Evolutionary conservation across 2,113 vertebrate species (phyloP), one percentile per base, ranked within the genome.

Genomic region (Microtus ochrogaster): DNA sequence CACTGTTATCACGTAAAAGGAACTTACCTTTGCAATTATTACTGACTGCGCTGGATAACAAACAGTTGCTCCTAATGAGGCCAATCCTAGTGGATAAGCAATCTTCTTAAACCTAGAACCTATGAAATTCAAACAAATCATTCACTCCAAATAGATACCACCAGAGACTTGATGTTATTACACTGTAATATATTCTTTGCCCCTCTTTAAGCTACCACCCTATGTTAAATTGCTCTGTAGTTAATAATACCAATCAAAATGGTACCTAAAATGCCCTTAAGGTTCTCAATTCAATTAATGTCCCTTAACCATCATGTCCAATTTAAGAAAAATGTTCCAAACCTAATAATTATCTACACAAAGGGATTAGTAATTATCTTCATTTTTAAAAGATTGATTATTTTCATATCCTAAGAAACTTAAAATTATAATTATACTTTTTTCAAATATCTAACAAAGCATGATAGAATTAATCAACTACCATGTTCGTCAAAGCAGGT

Each of bases 21-120:
- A 96, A 93, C 98, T 98, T 98, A 99, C 99, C 99, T 99, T 99
- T 44, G 99, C 97, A 94, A 99, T 74, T 78, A 99, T 96, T 97
- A 99, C 98, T 6, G 99, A 98, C 84, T 99, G 99, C 84, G 98
- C 98, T 12, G 99, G 99, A 96, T 99, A 99, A 97, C 99, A 99
- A 91, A 99, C 97, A 21, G 99, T 98, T n/a, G 98, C 97, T 86
- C 99, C 99, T 82, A 99, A 98, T 92, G 98, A 41, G 88, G 99
- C 98, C 96, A 99, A 96, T 73, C 99, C 99, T 97, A 99, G 5
- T 0, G 99, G 99, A 97, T 99, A 98, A 33, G 91, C 97, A 55
- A 99, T 94, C 98, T 98, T 99, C 99, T 98, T 99, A 95, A 99
- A 97, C 55, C 97, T 98, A 88, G 99, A 99, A 94, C 98, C 99